These are phyloP conservation scores for Nomada ferruginata DNA, from an alignment of 2,888 invertebrate genomes.

Conservation along the genomic window DNA sequence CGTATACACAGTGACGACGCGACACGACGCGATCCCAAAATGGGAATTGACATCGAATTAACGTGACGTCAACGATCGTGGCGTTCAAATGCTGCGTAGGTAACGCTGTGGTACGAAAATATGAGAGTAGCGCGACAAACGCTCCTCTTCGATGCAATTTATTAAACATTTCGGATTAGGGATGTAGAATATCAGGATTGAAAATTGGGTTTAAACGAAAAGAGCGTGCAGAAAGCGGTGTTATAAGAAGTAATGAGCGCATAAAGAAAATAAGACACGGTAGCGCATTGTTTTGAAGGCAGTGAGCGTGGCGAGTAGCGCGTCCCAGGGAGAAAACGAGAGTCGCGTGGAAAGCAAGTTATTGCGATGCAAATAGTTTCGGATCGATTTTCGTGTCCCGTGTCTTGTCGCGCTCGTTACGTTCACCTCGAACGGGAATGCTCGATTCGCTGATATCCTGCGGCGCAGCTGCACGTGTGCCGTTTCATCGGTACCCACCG, in stretches of 20 bases:
- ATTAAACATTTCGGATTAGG: slow-evolving; percentile 4
- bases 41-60: slow-evolving; percentile 68
- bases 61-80: slow-evolving; percentile 49
- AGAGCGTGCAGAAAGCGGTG: too few relatives aligned
- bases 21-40: slow-evolving; percentile 57
- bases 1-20: slow-evolving; percentile 36
- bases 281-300: slow-evolving; percentile 33
- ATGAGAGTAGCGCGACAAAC: neutral
- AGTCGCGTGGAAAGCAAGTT: slow-evolving; percentile 65
- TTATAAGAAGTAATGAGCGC: neutral
- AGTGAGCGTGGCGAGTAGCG: slow-evolving; percentile 30
- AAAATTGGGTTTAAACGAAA: too few relatives aligned
- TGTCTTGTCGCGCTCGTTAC: slow-evolving; percentile 65
- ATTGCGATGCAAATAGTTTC: slow-evolving; percentile 54
- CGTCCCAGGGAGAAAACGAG: slow-evolving; percentile 68
- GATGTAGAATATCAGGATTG: neutral
- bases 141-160: neutral
- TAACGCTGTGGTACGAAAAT: neutral
- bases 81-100: neutral
- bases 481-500: neutral
- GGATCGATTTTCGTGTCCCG: slow-evolving; percentile 66
- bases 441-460: slow-evolving; percentile 47
- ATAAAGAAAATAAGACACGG: slow-evolving; percentile 3
- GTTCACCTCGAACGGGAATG: slow-evolving; percentile 55
- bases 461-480: neutral